Evolutionary conservation across 2,113 vertebrate species (phyloP).

Genomic region (Serilophus lunatus): DNA sequence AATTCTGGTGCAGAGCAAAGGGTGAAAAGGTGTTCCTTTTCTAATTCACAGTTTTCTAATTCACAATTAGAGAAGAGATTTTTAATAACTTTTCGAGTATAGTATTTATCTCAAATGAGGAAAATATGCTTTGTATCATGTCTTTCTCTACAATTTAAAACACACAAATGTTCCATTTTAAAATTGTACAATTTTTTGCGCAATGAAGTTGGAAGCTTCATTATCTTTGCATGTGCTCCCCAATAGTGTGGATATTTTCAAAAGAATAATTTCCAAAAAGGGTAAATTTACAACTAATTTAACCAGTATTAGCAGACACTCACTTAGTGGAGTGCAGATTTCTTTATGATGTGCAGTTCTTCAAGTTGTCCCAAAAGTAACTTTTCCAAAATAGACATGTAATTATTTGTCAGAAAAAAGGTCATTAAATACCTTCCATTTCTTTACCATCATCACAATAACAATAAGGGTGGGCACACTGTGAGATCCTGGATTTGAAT

Average conservation of each 20-base stretch:
- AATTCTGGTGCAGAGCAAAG: not conserved
- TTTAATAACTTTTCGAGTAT: not conserved
- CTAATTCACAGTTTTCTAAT: not conserved
- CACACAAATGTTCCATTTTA: not conserved
- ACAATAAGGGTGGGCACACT: not conserved
- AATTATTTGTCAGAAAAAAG: not conserved
- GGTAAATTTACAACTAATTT: not conserved
- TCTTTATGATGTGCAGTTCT: not conserved
- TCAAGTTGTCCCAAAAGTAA: not conserved
- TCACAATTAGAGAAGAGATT: not conserved
- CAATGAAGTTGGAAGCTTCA: not conserved
- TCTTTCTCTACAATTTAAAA: not conserved
- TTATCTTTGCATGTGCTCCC: not conserved
- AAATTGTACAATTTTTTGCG: not conserved
- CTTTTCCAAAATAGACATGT: not conserved
- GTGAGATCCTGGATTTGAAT: too few species aligned
- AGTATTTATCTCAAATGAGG: not conserved
- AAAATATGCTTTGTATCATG: not conserved
- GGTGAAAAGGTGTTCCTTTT: not conserved
- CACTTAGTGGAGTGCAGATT: not conserved
- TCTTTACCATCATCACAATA: not conserved
- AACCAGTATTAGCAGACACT: not conserved
- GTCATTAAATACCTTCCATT: not conserved
- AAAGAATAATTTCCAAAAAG: not conserved
- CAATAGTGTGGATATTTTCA: not conserved